Percentiles rank a stretch among this genome's conserved stretches.
phyloP scores from a whole-genome alignment of 2,113 vertebrate genomes.

The Mormyrus lacerda region DNA sequence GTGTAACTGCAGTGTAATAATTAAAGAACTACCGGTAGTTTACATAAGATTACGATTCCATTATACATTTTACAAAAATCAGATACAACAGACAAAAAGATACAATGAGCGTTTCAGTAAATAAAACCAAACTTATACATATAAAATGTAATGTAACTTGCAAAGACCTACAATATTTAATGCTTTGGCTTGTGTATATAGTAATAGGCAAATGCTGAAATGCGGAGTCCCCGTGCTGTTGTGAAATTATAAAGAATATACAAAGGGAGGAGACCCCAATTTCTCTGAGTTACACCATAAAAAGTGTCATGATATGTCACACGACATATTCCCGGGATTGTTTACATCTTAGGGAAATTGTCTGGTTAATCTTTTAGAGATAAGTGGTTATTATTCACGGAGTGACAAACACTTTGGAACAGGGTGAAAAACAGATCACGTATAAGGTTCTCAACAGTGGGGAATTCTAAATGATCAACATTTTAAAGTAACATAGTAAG shows the following conservation, averaged over 20 bases:
- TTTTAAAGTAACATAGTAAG: background rate
- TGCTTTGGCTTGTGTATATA: background rate
- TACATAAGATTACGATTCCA: background rate
- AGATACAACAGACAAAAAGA: background rate
- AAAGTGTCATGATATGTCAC: background rate
- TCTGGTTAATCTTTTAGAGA: background rate
- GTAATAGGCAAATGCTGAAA: background rate
- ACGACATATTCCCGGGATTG: background rate
- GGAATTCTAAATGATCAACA: background rate
- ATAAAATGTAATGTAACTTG: background rate
- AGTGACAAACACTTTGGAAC: background rate
- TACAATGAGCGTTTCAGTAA: background rate
- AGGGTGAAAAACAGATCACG: background rate
- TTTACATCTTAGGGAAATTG: background rate
- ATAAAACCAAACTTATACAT: background rate
- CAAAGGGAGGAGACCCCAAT: background rate
- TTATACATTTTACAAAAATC: background rate
- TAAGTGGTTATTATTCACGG: background rate
- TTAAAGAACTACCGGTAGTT: background rate
- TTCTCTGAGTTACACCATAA: background rate
- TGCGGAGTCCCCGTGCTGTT: background rate
- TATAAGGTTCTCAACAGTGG: background rate
- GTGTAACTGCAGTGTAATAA: background rate
- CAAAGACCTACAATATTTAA: background rate
- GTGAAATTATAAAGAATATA: background rate